Conservation (phyloP, 2,113 vertebrate genomes). For the Nematolebias whitei region DNA sequence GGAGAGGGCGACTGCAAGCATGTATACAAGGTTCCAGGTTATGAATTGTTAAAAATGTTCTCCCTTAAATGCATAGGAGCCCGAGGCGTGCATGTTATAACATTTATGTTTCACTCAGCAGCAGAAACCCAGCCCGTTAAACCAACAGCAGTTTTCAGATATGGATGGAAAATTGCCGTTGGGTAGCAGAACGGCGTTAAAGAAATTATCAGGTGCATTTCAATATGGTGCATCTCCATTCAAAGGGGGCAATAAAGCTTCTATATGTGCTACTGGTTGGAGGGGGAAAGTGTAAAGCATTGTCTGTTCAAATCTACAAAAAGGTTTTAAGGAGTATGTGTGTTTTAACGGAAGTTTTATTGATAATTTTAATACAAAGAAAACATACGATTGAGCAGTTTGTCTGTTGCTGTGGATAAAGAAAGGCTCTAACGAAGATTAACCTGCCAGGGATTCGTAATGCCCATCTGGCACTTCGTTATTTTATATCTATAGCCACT, state of each 20-base stretch:
- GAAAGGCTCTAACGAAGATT: constrained; percentile 64
- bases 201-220: constrained; percentile 53
- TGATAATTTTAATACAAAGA: constrained; percentile 34
- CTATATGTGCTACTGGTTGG: constrained; percentile 33
- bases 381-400: constrained; percentile 37
- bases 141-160: constrained; percentile 51
- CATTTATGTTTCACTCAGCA: constrained; percentile 50
- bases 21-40: constrained; percentile 47
- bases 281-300: constrained; percentile 17
- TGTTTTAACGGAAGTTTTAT: constrained; percentile 46
- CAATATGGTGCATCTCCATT: constrained; percentile 12
- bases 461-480: constrained; percentile 56
- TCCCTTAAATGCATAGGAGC: constrained; percentile 54
- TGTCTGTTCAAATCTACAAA: not conserved
- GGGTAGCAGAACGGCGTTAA: constrained; percentile 26
- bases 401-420: constrained; percentile 33
- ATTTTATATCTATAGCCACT: constrained; percentile 45
- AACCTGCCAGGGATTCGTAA: constrained; percentile 55
- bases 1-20: constrained; percentile 21
- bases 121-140: constrained; percentile 64
- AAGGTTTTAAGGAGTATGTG: constrained; percentile 3
- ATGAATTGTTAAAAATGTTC: constrained; percentile 57
- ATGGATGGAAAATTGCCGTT: constrained; percentile 48
- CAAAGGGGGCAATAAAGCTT: constrained; percentile 32
- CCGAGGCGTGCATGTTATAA: constrained; percentile 58